Conservation (phyloP, 1,140 invertebrate species). For the Plectrocnemia conspersa region DNA sequence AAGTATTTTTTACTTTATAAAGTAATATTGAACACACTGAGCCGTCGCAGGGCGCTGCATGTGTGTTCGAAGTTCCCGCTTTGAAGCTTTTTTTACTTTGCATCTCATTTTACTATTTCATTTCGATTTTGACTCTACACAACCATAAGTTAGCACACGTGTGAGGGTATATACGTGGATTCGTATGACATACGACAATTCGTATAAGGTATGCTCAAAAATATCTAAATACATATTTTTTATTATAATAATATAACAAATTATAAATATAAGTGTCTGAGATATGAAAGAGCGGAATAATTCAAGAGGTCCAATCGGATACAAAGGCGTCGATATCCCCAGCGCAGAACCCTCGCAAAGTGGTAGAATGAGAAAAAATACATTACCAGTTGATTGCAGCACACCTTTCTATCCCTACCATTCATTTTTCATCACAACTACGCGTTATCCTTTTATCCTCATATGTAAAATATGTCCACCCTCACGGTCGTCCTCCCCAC, state of each 20-base stretch:
- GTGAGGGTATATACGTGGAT: background rate
- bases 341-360: background rate
- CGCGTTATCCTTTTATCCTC: slow-evolving; percentile 32
- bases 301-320: slow-evolving; percentile 21
- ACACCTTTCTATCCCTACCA: slow-evolving; percentile 29
- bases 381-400: slow-evolving; percentile 33
- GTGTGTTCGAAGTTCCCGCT: slow-evolving; percentile 18
- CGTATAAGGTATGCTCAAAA: background rate
- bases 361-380: slow-evolving; percentile 27
- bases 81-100: slow-evolving; percentile 30
- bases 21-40: background rate
- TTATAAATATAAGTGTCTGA: slow-evolving; percentile 13
- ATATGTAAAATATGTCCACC: slow-evolving; percentile 35
- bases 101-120: slow-evolving; percentile 33
- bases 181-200: slow-evolving; percentile 4
- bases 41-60: slow-evolving; percentile 18
- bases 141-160: background rate
- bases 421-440: slow-evolving; percentile 35
- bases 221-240: background rate
- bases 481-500: background rate
- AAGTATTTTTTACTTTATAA: background rate
- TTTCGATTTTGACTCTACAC: slow-evolving; percentile 29
- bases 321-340: background rate
- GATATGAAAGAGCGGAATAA: slow-evolving; percentile 23
- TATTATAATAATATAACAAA: too few species aligned